phyloP scores from a whole-genome alignment of 1,140 invertebrate genomes.

The Drosophila kurseongensis region DNA sequence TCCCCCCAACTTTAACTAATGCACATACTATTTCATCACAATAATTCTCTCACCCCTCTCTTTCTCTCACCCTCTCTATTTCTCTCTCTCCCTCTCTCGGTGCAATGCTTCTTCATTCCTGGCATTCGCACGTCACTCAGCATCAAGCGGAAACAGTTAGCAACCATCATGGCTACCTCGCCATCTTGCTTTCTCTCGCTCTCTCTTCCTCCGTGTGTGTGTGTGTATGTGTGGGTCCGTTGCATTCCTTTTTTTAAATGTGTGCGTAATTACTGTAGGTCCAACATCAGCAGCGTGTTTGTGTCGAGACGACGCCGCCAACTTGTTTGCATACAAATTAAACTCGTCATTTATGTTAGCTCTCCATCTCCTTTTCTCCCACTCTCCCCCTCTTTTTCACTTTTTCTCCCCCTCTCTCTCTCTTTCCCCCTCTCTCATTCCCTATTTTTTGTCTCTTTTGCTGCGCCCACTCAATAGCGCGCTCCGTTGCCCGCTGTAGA shows the following conservation, averaged over 20 bases:
- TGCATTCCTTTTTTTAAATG: conserved; percentile 44
- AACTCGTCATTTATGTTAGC: conserved; percentile 79
- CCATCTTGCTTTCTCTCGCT: conserved; percentile 24
- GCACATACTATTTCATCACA: conserved; percentile 58
- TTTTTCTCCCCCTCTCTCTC: conserved; percentile 1
- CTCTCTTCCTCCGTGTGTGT: conserved; percentile 5
- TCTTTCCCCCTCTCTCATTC: conserved; percentile 3
- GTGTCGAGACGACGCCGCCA: conserved; percentile 71
- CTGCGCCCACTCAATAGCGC: conserved; percentile 74
- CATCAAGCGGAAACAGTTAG: conserved; percentile 77
- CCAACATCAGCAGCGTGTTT: conserved; percentile 69
- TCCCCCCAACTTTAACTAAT: conserved; percentile 48
- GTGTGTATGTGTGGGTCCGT: conserved; percentile 20
- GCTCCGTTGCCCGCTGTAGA: conserved; percentile 77
- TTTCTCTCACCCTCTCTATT: not conserved
- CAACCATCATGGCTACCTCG: conserved; percentile 61
- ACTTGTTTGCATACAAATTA: conserved; percentile 84
- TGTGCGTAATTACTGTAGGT: conserved; percentile 75
- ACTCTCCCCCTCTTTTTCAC: not conserved
- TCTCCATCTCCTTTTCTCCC: conserved; percentile 24
- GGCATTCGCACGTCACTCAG: conserved; percentile 77
- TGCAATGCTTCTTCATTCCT: conserved; percentile 68
- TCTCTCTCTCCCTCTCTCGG: not conserved
- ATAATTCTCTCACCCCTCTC: conserved; percentile 37
- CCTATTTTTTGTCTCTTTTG: conserved; percentile 23